Base-by-base conservation (phyloP, 2,113 vertebrate genomes). In the Anguilla japonica region DNA sequence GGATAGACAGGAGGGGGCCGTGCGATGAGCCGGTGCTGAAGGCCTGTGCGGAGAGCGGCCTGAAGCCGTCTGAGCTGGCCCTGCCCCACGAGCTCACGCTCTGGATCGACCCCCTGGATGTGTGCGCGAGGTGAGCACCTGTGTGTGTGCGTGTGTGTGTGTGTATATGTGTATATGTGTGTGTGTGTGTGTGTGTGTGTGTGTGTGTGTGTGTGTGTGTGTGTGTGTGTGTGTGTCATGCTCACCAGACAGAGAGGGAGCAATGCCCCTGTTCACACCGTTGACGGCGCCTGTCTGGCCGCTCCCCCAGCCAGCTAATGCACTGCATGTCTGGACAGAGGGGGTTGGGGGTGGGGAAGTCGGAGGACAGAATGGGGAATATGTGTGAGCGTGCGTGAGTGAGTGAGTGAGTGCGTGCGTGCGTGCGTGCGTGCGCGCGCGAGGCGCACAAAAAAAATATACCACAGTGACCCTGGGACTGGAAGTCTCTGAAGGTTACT, bases 71-170 rank as follows among this genome's bases (percentile, higher is more conserved):
- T 9, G 90, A 94, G 57, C 90, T 96, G 53, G 89, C 93, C 9
- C 90, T 96, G 26, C 94, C 94, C 1, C 60, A 71, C 22, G 95
- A 96, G 86, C 56, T 96, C 84, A 96, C 96, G 0, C 80, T 96
- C 71, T 96, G 96, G 96, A 95, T 96, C n/a, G 96, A 96, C 88
- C 96, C 96, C 0, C 88, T 93, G 91, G 95, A 96, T 89, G 96
- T 96, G 84, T 96, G 92, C 56, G 96, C 90, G 1, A 92, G 96
- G 96, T 96, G 94, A 94, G 94, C 92, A 7, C 20, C 60, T 67
- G 18, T 26, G 56, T 16, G 56, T 2, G 56, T 16, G 56, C 18
- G 4, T 2, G 56, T 16, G 4, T 1, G 56, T 3, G 56, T 5
- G 56, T 53, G 50, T 92, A 26, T 2, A 1, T 67, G 18, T 26